phyloP scores from a whole-genome alignment of 2,797 vertebrate genomes.

The Anisognathus igniventris region DNA sequence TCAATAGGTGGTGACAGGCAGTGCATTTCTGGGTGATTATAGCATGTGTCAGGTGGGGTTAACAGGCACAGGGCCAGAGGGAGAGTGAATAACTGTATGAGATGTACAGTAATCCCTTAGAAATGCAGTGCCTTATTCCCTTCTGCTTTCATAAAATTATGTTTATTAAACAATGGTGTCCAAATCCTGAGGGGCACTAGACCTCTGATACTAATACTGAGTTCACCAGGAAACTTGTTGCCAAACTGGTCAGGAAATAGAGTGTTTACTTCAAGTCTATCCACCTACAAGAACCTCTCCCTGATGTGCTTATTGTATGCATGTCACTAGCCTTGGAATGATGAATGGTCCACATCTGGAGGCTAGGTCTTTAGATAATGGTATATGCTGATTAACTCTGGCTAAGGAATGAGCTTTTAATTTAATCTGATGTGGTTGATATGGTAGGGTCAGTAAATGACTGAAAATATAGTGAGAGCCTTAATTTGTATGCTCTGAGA shows the following conservation, averaged over 20 bases:
- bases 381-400: slow-evolving; percentile 10
- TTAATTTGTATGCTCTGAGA: slow-evolving; percentile 10
- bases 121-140: slow-evolving; percentile 48
- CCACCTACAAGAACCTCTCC: background rate
- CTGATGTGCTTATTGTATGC: background rate
- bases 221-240: slow-evolving; percentile 8
- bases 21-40: slow-evolving; percentile 66
- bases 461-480: background rate
- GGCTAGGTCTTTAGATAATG: background rate
- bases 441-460: background rate
- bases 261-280: slow-evolving; percentile 10
- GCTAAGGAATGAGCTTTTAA: background rate
- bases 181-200: slow-evolving; percentile 15
- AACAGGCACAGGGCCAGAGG: slow-evolving; percentile 35
- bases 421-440: slow-evolving; percentile 1
- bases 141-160: slow-evolving; percentile 16
- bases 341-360: slow-evolving; percentile 30
- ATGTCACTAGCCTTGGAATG: background rate
- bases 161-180: slow-evolving; percentile 49
- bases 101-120: slow-evolving; percentile 55
- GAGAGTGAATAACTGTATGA: slow-evolving; percentile 45
- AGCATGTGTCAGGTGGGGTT: slow-evolving; percentile 60
- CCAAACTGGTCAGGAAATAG: slow-evolving; percentile 28
- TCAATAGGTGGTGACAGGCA: slow-evolving; percentile 64
- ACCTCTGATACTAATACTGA: background rate